A percentile compares a stretch with the other conserved stretches of the same genome.
These are phyloP conservation scores for Carapus acus DNA, from an alignment of 2,797 vertebrate species.

Conservation along the genomic window DNA sequence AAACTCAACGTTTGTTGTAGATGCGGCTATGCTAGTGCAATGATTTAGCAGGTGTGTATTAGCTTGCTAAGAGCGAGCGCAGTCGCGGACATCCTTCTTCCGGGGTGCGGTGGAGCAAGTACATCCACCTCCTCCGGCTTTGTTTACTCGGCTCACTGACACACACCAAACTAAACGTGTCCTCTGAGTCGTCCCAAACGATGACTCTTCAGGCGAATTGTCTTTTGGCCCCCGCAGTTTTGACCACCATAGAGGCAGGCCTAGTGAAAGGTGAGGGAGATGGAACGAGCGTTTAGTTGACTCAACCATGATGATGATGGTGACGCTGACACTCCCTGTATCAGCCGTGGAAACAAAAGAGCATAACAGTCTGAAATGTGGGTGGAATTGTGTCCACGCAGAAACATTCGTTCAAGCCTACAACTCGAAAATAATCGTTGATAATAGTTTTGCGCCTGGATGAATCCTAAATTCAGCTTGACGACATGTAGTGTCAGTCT, in stretches of 20 bases:
- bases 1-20: background rate
- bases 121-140: conserved; percentile 58
- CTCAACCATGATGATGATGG: background rate
- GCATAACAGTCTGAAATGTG: too few species aligned
- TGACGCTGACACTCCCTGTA: background rate
- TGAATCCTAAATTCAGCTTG: too few species aligned
- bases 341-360: too few species aligned
- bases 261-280: conserved; percentile 26
- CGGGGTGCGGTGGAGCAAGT: conserved; percentile 63
- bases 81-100: conserved; percentile 61
- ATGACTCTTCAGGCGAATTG: background rate
- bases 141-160: conserved; percentile 48
- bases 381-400: too few species aligned
- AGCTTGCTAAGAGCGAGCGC: conserved; percentile 4
- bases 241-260: conserved; percentile 21
- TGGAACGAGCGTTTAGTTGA: background rate
- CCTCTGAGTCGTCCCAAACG: too few species aligned
- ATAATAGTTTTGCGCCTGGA: too few species aligned
- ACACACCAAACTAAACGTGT: background rate
- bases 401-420: too few species aligned
- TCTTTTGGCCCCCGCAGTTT: background rate
- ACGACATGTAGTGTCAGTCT: too few species aligned
- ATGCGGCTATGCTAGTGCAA: background rate
- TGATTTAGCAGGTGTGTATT: background rate
- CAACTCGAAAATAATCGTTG: too few species aligned